Evolutionary conservation across 2,888 invertebrate species (phyloP), one percentile per base, ranked within the genome.

Genomic region (Nomada fabriciana): DNA sequence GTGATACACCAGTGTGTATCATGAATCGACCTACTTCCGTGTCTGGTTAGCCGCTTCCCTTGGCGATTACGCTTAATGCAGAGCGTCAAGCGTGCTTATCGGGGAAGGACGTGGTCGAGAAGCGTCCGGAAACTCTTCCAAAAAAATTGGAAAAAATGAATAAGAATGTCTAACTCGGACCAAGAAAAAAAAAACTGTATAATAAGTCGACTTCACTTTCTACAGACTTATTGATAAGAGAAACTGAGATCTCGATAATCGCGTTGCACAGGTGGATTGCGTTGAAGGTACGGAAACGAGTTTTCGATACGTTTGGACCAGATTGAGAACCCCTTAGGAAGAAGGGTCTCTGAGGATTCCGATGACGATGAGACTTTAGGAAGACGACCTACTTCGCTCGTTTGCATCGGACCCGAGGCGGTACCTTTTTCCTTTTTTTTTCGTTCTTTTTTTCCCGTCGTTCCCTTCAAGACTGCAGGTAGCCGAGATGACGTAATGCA

Each of bases 1-100:
- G n/a, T 13, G 29, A 73, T 76, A 74, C 42, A 18, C 72, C 53
- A 63, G 50, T 7, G 36, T 36, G 36, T 63, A 53, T 47, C 50
- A 43, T 59, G 29, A 42, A 68, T 65, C 70, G 69, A 60, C 29
- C 70, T 79, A 85, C 85, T 89, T 91, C 90, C 90, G 91, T 85
- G 71, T 80, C 84, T 88, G 90, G 91, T 91, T 90, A 90, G 90
- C 90, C 90, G 89, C 89, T 89, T 91, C 90, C 90, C 84, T 87
- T 84, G 59, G n/a, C 78, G 87, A 88, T 88, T 87, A 77, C 61
- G 59, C 36, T 63, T 75, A 79, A 82, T 83, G 81, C 74, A 53
- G 52, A 42, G 72, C 69, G 63, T 57, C 71, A 73, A 43, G 59
- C 52, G 64, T 20, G 59, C 50, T 84, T 89, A 89, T 89, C 89